Evolutionary conservation across 2,888 invertebrate species (phyloP), one percentile per base, ranked within the genome.

Genomic region (Orchesellides sinensis): DNA sequence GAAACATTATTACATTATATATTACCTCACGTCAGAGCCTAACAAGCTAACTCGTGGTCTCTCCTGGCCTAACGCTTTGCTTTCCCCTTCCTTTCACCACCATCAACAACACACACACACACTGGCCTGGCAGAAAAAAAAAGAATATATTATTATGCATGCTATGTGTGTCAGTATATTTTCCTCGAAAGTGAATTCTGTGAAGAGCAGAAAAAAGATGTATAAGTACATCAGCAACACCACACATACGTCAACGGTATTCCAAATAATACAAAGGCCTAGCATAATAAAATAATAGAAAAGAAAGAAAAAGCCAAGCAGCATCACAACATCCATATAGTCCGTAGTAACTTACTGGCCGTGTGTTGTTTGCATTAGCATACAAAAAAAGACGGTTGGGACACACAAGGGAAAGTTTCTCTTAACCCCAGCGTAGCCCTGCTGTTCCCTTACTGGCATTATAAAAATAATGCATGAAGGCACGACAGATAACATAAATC

Each of bases 1-100:
- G 66, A 59, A 80, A 80, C 80, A 80, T 72, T 80, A 80, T 80
- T 80, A 80, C 80, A 80, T 80, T 80, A 80, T 80, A 80, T 80
- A 80, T 80, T 80, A 80, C 80, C 80, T 80, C 80, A 80, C 80
- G 80, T 80, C 80, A 80, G 65, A 79, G 73, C 68, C 79, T 80
- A 80, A 80, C 80, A 80, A 80, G 80, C 80, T 80, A 80, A 80
- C 80, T 80, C 73, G 80, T 80, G 80, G 80, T 72, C 80, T 72
- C 73, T 73, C 73, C 80, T 73, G 80, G 66, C 80, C 80, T 66
- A 72, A 73, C 84, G 78, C 83, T 74, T 83, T 79, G 79, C 79
- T 83, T 83, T 83, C 83, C 65, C 52, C 65, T 69, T 61, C 73
- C 73, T 79, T 80, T 73, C 72, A 72, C 65, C 79, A 65, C 79